Conservation (phyloP, 2,113 vertebrate genomes). For the Sitta europaea region DNA sequence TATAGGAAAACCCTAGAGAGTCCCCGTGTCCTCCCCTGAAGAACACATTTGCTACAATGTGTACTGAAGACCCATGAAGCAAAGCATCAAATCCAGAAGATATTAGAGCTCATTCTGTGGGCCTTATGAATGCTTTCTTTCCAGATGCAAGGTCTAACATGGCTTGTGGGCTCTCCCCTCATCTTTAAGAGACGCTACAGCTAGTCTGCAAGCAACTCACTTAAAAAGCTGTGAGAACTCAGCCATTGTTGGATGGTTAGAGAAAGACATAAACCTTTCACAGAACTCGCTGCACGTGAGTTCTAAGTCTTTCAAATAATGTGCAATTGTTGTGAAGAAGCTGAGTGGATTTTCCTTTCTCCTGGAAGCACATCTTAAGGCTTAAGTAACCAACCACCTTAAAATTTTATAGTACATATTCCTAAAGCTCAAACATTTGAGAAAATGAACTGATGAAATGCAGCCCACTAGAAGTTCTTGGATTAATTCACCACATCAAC, state of each 20-base stretch:
- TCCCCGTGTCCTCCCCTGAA: not conserved
- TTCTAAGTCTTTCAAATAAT: not conserved
- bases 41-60: accelerated
- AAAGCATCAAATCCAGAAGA: not conserved
- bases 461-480: not conserved
- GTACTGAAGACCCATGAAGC: not conserved
- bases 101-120: not conserved
- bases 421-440: not conserved
- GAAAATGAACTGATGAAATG: not conserved
- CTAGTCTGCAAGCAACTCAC: not conserved
- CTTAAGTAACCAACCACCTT: not conserved
- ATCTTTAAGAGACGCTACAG: not conserved
- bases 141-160: not conserved
- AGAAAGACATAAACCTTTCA: not conserved
- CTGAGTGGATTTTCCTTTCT: not conserved
- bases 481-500: not conserved
- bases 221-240: not conserved
- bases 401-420: not conserved
- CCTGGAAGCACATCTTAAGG: not conserved
- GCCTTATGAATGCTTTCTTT: not conserved
- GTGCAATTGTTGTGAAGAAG: not conserved
- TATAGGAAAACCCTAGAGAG: not conserved
- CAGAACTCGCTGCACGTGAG: not conserved
- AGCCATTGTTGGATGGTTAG: not conserved
- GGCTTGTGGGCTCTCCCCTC: not conserved